Base-by-base conservation (phyloP, 1,140 invertebrate genomes). In the Lasaia peninsularis region DNA sequence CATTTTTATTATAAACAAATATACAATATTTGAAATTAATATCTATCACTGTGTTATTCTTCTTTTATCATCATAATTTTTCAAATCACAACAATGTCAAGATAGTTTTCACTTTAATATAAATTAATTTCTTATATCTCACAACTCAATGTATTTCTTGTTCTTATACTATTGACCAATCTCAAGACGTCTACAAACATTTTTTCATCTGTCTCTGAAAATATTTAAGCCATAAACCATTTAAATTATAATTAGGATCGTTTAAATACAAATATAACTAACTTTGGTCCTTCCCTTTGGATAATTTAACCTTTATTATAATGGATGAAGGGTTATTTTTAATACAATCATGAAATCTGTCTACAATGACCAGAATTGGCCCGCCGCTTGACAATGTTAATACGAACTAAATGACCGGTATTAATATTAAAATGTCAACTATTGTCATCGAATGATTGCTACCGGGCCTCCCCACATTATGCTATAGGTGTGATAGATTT, bases 171-270 rank as follows among this genome's bases (percentile, higher is more conserved):
- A 79, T 84, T 84, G 79, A 82, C 76, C 76, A 77, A 77, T 78
- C 73, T 67, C 71, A 66, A 28, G 78, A 82, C 73, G 79, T 84
- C 79, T 78, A 78, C 73, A 76, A 77, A 78, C 71, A 78, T 71
- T 78, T 82, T 80, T 73, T 86, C 75, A 78, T 81, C 76, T 71
- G 66, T 79, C 73, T 64, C 75, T 76, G 78, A 84, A 84, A 83
- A 83, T 82, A 86, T 86, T 86, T 82, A 73, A 73, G 74, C 77
- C 66, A 57, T 83, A 84, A 86, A 83, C 83, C 76, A 78, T 84
- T 83, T 73, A 82, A 78, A 82, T 80, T 83, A 83, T 84, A 86
- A 86, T 86, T 86, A 81, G 78, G 71, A 71, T 56, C 63, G 60
- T 84, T 82, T 81, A 67, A 78, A 78, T 69, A 62, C 67, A 63